Conservation (phyloP, 2,797 vertebrate species). For the Prunella strophiata region DNA sequence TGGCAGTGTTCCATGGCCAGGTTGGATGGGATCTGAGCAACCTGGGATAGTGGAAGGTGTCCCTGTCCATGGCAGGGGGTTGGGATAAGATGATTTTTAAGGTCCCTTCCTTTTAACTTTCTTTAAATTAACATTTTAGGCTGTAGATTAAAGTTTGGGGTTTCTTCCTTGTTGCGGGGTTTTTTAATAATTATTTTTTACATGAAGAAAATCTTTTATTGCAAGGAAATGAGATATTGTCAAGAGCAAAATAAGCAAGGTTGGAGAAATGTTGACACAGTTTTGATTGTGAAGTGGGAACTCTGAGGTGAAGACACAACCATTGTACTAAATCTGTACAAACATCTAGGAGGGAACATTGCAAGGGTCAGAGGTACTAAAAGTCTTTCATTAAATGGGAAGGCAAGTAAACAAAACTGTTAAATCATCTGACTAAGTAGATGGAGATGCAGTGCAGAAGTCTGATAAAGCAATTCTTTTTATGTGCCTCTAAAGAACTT, state of each 20-base stretch:
- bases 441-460: neutral
- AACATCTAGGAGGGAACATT: neutral
- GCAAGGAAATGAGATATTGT: neutral
- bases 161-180: rapidly evolving
- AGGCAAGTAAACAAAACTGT: neutral
- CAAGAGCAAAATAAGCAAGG: neutral
- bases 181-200: neutral
- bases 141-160: neutral
- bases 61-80: neutral
- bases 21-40: neutral
- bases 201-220: neutral
- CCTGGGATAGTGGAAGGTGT: rapidly evolving
- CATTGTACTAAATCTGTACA: neutral
- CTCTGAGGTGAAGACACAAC: neutral
- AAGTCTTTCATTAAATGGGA: neutral
- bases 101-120: neutral
- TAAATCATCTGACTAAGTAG: neutral
- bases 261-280: neutral
- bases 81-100: too few relatives aligned
- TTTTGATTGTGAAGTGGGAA: neutral
- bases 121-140: neutral
- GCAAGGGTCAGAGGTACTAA: neutral
- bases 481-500: neutral
- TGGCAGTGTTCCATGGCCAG: rapidly evolving
- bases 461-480: neutral